These are phyloP conservation scores for Poecilobothrus nobilitatus DNA, from an alignment of 2,888 invertebrate species.

Conservation along the genomic window DNA sequence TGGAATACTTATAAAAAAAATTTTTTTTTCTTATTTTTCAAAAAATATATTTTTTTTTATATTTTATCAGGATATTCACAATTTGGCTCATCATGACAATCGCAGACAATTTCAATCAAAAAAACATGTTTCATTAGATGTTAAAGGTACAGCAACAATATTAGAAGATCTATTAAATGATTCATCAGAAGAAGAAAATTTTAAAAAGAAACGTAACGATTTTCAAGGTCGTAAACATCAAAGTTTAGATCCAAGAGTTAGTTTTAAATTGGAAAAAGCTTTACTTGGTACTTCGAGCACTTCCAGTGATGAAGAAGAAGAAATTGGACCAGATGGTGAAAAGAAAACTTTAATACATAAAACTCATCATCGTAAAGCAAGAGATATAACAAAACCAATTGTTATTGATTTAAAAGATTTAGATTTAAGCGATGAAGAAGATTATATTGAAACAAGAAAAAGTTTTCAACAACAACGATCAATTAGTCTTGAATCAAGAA, in stretches of 20 bases:
- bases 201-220: constrained; percentile 40
- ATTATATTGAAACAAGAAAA: constrained; percentile 51
- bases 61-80: constrained; percentile 34
- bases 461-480: constrained; percentile 55
- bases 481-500: constrained; percentile 55
- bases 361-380: constrained; percentile 29
- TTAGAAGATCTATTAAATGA: constrained; percentile 43
- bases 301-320: constrained; percentile 41
- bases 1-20: no score
- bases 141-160: constrained; percentile 39
- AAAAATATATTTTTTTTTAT: constrained; percentile 11
- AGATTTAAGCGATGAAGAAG: constrained; percentile 43
- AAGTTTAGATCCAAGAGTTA: constrained; percentile 43
- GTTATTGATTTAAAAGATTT: constrained; percentile 41
- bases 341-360: constrained; percentile 40
- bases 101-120: constrained; percentile 43
- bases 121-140: constrained; percentile 43
- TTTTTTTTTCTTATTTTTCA: constrained; percentile 8
- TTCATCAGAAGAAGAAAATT: constrained; percentile 43
- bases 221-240: constrained; percentile 44
- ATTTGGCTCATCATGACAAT: constrained; percentile 40
- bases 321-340: constrained; percentile 38
- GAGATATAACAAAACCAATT: constrained; percentile 43
- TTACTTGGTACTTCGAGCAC: constrained; percentile 35
- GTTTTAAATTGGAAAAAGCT: constrained; percentile 43